These are phyloP conservation scores for Peromyscus eremicus DNA, from an alignment of 2,797 vertebrate species.

Conservation along the genomic window DNA sequence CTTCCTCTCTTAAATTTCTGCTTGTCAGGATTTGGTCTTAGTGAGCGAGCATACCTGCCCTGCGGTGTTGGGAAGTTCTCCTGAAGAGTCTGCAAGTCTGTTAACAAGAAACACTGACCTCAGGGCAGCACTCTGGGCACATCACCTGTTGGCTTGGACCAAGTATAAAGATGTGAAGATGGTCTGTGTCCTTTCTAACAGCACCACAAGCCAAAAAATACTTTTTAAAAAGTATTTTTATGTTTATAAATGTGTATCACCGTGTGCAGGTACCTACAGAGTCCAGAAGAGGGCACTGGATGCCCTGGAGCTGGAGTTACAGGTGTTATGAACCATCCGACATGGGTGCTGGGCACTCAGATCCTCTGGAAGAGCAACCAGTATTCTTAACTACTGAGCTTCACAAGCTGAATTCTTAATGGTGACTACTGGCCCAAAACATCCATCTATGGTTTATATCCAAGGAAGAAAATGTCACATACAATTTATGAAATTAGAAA, in stretches of 20 bases:
- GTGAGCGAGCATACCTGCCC: neutral
- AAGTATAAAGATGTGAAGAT: neutral
- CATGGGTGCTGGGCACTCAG: neutral
- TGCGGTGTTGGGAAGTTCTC: neutral
- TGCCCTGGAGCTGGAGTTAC: neutral
- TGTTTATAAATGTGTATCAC: neutral
- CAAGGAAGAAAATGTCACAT: neutral
- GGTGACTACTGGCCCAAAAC: neutral
- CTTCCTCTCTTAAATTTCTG: neutral
- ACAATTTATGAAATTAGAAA: slow-evolving; percentile 35
- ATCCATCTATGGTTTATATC: neutral
- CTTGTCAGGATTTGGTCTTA: neutral
- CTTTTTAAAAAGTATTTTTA: neutral
- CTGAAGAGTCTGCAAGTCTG: neutral
- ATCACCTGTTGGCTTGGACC: neutral
- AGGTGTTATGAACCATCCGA: neutral
- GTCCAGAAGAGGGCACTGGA: neutral
- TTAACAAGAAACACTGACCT: neutral
- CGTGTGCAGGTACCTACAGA: neutral
- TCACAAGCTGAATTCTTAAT: neutral
- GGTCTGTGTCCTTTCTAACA: accelerated
- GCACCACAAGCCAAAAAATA: too few relatives aligned
- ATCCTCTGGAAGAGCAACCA: neutral
- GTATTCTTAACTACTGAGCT: neutral
- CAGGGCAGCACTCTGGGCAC: neutral